Base-by-base conservation (phyloP, 2,797 vertebrate species). In the Chelmon rostratus region DNA sequence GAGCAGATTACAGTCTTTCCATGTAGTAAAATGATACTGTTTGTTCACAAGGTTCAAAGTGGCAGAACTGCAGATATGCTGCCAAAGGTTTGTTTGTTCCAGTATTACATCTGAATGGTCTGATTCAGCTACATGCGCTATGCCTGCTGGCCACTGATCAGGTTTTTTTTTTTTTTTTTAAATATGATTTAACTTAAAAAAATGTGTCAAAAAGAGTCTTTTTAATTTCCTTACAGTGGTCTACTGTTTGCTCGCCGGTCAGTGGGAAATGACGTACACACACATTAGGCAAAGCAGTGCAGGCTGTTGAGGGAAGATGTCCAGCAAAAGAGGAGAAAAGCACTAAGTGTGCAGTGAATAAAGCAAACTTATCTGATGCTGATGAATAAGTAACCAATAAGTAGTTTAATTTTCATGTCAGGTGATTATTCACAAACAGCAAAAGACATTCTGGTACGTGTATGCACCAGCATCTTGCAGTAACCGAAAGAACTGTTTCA, bases 171-270 rank as follows among this genome's bases (percentile, higher is more conserved):
- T 3, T 40, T 9, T 72, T 31, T 59, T 23, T 2, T 23, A 8
- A 8, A 18, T 38, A 8, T n/a, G n/a, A 25, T 33, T 50, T 50
- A 15, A 19, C 42, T 23, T 52, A 0, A n/a, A 46, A 38, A 71
- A 49, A 40, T 52, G 52, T 71, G 28, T 31, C 3, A 4, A 15
- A 38, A 38, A 11, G 18, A n/a, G 44, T 71, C 37, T 53, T 40
- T 73, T 28, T 66, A 52, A n/a, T 35, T 68, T 70, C n/a, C 58
- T 40, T 8, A 73, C 40, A 78, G 56, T 64, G 16, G 52, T 66
- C 8, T 40, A 71, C 75, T 69, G 64, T 82, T 71, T 23, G 10
- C 46, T 56, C 0, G 33, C 33, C 2, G 15, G 76, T 12, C 42
- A 31, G 33, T 23, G 10, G 18, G 50, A 49, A 76, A 72, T 31